phyloP scores from a whole-genome alignment of 2,888 invertebrate species.

The Andrena minutula region DNA sequence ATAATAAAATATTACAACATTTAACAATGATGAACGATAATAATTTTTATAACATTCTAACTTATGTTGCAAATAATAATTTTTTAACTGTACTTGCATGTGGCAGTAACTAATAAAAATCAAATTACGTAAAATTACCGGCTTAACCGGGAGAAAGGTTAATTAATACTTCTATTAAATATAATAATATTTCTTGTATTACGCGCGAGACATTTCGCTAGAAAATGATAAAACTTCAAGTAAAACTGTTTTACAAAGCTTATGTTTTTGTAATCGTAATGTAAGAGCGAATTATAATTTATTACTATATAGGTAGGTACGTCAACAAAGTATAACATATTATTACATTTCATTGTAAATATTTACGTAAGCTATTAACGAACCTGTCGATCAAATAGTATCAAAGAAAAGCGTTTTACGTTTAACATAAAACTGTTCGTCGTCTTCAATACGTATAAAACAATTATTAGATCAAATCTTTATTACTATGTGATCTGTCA shows the following conservation, averaged over 20 bases:
- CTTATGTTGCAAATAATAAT: neutral
- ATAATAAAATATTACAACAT: neutral
- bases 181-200: neutral
- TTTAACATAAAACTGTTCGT: neutral
- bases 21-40: neutral
- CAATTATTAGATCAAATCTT: neutral
- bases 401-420: neutral
- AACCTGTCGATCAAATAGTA: constrained; percentile 22
- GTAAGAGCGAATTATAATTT: neutral
- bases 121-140: neutral
- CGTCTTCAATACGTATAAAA: neutral
- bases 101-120: neutral
- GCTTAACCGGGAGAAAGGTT: neutral
- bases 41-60: neutral
- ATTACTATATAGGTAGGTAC: neutral
- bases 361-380: constrained; percentile 6
- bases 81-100: neutral
- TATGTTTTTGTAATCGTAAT: neutral
- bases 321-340: neutral
- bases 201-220: neutral
- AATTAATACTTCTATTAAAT: neutral
- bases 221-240: neutral
- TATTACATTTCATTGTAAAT: constrained; percentile 13
- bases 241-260: neutral
- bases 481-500: neutral